Evolutionary conservation across 2,888 invertebrate species (phyloP), one percentile per base, ranked within the genome.

Genomic region (Synanthedon myopaeformis): DNA sequence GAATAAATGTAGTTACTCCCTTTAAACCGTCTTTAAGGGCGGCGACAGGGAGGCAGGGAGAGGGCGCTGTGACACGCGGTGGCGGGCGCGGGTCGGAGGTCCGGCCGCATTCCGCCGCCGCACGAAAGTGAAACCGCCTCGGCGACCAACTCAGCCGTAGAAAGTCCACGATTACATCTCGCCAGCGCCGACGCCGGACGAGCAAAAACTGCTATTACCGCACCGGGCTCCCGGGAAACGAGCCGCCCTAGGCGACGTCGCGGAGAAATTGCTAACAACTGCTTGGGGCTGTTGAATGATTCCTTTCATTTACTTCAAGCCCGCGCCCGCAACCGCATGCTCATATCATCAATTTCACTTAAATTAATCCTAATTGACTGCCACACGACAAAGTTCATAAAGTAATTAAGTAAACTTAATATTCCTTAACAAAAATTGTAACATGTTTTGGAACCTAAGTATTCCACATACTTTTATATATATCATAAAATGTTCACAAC

Each of bases 101-200:
- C 79, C 82, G 83, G 79, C 80, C 85, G 81, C 86, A 85, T 86
- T 86, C 86, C 84, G 67, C 65, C 76, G 79, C 71, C 76, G 79
- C 76, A 81, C 72, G 86, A 86, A 86, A 87, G 86, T 86, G 86
- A 86, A 87, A 86, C 82, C 79, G 77, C 79, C 70, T 69, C 72
- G 72, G 59, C 73, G 63, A 67, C 66, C 51, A n/a, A 54, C 80
- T 81, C 84, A 79, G 76, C 83, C 76, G 82, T 86, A 86, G 85
- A 87, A 87, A 87, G 86, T 86, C 82, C 80, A 77, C 79, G 82
- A 84, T 81, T 83, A 81, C 76, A 83, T 81, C 79, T 78, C 72
- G 69, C 64, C 70, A 66, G 71, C 66, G 66, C 60, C 57, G 74
- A 66, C 74, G 74, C 71, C 75, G 77, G 77, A 74, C 81, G 76